Percentiles rank a stretch among this genome's conserved stretches.
phyloP scores from a whole-genome alignment of 2,888 invertebrate genomes.

The Pterostichus madidus region DNA sequence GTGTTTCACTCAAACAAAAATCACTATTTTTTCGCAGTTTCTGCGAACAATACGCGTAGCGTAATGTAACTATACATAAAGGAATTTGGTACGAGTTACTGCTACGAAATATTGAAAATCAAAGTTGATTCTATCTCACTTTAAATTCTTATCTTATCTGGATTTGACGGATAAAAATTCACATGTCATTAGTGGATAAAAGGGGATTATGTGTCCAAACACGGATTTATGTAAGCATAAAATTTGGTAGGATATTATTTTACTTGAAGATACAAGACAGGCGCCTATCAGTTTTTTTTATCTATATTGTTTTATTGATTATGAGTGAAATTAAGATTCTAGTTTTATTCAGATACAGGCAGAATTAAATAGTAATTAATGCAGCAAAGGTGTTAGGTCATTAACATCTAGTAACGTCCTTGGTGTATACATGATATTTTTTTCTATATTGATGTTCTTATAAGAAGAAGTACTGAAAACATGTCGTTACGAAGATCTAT shows the following conservation, averaged over 20 bases:
- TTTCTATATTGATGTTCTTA: no score
- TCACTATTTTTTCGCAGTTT: background rate
- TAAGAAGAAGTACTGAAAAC: no score
- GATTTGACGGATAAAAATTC: conserved; percentile 49
- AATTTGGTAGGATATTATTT: background rate
- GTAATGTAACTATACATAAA: conserved; percentile 2
- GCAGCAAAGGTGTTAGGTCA: no score
- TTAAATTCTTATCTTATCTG: conserved; percentile 51
- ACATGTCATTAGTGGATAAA: conserved; percentile 41
- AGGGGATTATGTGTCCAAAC: conserved; percentile 34
- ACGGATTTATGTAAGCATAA: conserved; percentile 33
- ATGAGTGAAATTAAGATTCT: background rate
- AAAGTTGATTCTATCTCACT: conserved; percentile 22
- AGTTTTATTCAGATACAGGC: background rate
- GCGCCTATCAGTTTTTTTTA: background rate
- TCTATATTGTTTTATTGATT: background rate
- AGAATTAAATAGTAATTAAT: background rate
- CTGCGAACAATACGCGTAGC: background rate
- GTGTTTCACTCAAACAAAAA: conserved; percentile 3
- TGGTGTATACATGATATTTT: no score
- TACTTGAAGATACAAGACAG: background rate
- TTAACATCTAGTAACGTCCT: no score
- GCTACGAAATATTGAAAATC: conserved; percentile 59
- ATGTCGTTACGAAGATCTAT: no score
- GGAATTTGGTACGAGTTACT: conserved; percentile 10